Base-by-base conservation (phyloP, 2,888 invertebrate species). In the Phalangium opilio region DNA sequence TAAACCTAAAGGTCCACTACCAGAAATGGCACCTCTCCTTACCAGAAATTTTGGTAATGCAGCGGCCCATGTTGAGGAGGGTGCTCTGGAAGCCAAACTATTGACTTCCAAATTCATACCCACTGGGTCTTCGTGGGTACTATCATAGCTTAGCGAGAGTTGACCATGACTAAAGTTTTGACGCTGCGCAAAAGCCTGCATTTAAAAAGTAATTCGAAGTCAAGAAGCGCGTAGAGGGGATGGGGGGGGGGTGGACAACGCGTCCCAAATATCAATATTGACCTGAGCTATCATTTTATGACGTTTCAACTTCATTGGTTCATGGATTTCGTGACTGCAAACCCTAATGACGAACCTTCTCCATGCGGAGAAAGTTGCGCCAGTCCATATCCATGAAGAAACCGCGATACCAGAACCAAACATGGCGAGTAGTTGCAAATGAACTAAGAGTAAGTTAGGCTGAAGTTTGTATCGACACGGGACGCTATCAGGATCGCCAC, bases 381-480 rank as follows among this genome's bases (percentile, higher is more conserved):
- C 75, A 7, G 85, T 90, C 89, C 89, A 93, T 27, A 87, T 83
- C 89, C 90, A 93, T 0, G 86, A 84, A 3, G 89, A 85, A 81
- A 90, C 85, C 21, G 83, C 75, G 51, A 86, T 76, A 38, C 89
- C 89, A 35, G 81, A 77, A 55, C 81, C 80, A 70, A 89, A 90
- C 53, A 83, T 75, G 46, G 83, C 78, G 50, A 89, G 67, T 58
- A 90, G 68, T 59, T 90, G 84, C 53, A 89, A 64, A 64, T 87
- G 83, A 42, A 85, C 67, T 64, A 85, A 78, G 1, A 81, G 79
- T 48, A 86, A 77, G 58, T 83, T 87, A 0, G 90, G 90, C 2
- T 83, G 74, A 41, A 72, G 69, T 54, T 78, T 75, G 56, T 77
- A 69, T 52, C 74, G 73, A 61, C 90, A 90, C 14, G 45, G 27